Evolutionary conservation across 2,888 invertebrate genomes (phyloP).

Genomic region (Brachycybe producta): DNA sequence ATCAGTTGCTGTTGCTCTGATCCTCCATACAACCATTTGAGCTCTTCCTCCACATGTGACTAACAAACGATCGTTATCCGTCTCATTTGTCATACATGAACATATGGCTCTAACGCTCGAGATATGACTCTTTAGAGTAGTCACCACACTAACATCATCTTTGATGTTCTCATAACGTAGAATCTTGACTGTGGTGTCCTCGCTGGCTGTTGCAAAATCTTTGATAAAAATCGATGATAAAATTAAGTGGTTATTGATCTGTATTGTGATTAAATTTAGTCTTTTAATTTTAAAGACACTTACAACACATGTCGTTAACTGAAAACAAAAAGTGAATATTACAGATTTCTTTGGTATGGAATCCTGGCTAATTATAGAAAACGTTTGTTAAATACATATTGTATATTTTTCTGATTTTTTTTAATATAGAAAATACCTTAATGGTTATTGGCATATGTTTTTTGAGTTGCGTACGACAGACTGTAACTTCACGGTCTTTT

Average conservation of each 20-base stretch:
- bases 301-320: background rate
- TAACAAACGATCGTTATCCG: background rate
- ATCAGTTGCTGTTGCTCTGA: background rate
- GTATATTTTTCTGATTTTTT: background rate
- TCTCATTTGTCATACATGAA: background rate
- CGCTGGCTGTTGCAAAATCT: constrained; percentile 8
- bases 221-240: background rate
- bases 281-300: background rate
- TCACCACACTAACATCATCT: background rate
- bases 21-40: constrained; percentile 3
- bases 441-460: background rate
- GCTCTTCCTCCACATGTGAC: constrained; percentile 2
- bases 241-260: too few relatives aligned
- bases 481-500: background rate
- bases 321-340: background rate
- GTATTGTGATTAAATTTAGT: too few relatives aligned
- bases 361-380: background rate
- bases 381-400: background rate
- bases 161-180: background rate
- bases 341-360: background rate
- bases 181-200: background rate
- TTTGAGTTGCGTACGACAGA: background rate
- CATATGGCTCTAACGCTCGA: constrained; percentile 4
- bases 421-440: constrained; percentile 5
- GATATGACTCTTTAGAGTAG: background rate